Evolutionary conservation across 2,113 vertebrate species (phyloP).

Genomic region (Misgurnus mizolepis): DNA sequence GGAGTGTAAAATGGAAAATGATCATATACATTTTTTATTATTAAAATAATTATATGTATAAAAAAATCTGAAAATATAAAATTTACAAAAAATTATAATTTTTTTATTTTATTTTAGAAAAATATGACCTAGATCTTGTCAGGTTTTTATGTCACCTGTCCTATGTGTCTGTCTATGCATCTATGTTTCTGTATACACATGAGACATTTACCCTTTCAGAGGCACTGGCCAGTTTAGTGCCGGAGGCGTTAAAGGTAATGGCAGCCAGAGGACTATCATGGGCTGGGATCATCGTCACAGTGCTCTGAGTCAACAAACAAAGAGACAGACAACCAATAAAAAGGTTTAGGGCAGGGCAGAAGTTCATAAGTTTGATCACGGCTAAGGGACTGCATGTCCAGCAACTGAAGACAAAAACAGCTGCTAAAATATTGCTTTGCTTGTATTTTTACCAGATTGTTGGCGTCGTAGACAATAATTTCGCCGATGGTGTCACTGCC

Average conservation of each 20-base stretch:
- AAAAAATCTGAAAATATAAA: too few species aligned
- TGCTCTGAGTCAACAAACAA: constrained; percentile 76
- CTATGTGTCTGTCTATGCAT: not conserved
- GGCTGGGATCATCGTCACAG: constrained; percentile 92
- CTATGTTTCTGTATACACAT: not conserved
- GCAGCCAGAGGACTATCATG: constrained; percentile 95
- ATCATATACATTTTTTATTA: too few species aligned
- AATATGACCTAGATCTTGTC: not conserved
- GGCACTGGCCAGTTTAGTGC: constrained; percentile 92
- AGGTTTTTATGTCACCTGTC: not conserved
- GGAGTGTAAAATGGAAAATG: too few species aligned
- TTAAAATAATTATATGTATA: too few species aligned
- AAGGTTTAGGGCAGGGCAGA: not conserved
- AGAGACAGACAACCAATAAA: constrained; percentile 13
- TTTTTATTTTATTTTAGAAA: too few species aligned
- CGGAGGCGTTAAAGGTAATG: constrained; percentile 87
- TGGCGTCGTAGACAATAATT: constrained; percentile 88
- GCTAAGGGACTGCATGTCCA: not conserved
- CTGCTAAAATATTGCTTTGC: not conserved
- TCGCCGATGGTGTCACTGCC: constrained; percentile 89
- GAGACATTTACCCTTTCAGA: constrained; percentile 85
- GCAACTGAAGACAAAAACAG: not conserved
- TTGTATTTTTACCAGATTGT: constrained; percentile 79
- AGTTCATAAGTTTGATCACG: not conserved
- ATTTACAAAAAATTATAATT: too few species aligned